Conservation (phyloP, 2,888 invertebrate genomes). For the Caenorhabditis macrosperma region DNA sequence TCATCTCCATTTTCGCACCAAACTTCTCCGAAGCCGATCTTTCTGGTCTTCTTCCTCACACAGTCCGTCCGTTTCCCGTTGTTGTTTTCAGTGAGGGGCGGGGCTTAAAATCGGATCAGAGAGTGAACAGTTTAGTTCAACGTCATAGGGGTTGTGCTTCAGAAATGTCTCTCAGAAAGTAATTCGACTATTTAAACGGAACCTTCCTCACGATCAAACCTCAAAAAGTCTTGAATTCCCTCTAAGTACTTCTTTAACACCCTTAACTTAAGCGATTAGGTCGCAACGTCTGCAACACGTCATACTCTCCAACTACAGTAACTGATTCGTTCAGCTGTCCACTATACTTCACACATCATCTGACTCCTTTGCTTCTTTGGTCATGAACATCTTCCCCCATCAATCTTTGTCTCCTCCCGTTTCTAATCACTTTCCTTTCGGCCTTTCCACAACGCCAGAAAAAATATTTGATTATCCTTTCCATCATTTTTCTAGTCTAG, state of each 20-base stretch:
- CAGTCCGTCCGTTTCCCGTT: constrained; percentile 1
- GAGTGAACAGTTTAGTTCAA: constrained; percentile 28
- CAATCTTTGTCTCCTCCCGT: constrained; percentile 20
- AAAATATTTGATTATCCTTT: constrained; percentile 8
- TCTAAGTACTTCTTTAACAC: constrained; percentile 27
- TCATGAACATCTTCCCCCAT: constrained; percentile 29
- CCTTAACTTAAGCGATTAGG: constrained; percentile 36
- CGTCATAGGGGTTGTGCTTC: constrained; percentile 26
- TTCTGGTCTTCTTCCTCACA: background rate
- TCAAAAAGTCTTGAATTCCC: constrained; percentile 27
- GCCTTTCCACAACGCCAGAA: background rate
- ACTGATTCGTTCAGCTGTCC: constrained; percentile 6
- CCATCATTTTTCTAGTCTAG: background rate
- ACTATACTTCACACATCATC: constrained; percentile 12
- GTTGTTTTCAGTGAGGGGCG: constrained; percentile 14
- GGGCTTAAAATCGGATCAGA: constrained; percentile 25
- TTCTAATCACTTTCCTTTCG: background rate
- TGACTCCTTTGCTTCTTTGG: constrained; percentile 34
- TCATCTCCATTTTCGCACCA: constrained; percentile 19
- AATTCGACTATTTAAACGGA: constrained; percentile 1
- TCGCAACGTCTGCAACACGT: constrained; percentile 29
- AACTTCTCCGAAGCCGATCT: constrained; percentile 21
- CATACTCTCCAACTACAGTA: constrained; percentile 5
- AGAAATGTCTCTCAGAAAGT: background rate
- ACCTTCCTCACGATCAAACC: constrained; percentile 34